phyloP scores from a whole-genome alignment of 1,140 invertebrate genomes.

The Dendrolimus kikuchii region DNA sequence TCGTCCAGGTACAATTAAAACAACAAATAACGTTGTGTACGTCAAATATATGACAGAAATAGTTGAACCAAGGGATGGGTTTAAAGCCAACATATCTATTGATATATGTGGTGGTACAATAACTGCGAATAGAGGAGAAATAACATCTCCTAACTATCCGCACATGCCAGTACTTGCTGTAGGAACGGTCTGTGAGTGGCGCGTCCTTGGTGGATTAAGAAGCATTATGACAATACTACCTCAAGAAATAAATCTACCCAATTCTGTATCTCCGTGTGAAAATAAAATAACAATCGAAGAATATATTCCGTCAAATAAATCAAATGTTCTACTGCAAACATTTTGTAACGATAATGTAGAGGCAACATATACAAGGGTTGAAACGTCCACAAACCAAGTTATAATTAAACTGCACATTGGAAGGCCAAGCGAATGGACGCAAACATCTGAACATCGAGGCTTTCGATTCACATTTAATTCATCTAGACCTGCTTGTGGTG shows the following conservation, averaged over 20 bases:
- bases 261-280: slow-evolving; percentile 39
- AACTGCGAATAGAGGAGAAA: slow-evolving; percentile 52
- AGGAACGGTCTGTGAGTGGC: slow-evolving; percentile 75
- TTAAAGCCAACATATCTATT: slow-evolving; percentile 81
- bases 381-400: slow-evolving; percentile 46
- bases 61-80: slow-evolving; percentile 81
- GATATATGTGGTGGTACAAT: slow-evolving; percentile 74
- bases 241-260: slow-evolving; percentile 41
- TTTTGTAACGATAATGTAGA: slow-evolving; percentile 45
- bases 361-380: slow-evolving; percentile 19
- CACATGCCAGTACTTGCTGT: slow-evolving; percentile 56
- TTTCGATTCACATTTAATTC: slow-evolving; percentile 63
- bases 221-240: slow-evolving; percentile 69
- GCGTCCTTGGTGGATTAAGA: slow-evolving; percentile 65
- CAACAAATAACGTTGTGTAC: slow-evolving; percentile 79
- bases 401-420: slow-evolving; percentile 70
- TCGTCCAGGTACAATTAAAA: slow-evolving; percentile 75
- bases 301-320: slow-evolving; percentile 31
- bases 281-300: slow-evolving; percentile 51
- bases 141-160: slow-evolving; percentile 76
- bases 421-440: slow-evolving; percentile 38
- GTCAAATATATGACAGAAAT: slow-evolving; percentile 82
- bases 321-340: slow-evolving; percentile 28
- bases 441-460: slow-evolving; percentile 30
- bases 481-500: slow-evolving; percentile 75